Percentiles rank a stretch among this genome's conserved stretches.
These are phyloP conservation scores for Nothocercus nigrocapillus DNA, from an alignment of 2,113 vertebrate genomes.

Conservation along the genomic window DNA sequence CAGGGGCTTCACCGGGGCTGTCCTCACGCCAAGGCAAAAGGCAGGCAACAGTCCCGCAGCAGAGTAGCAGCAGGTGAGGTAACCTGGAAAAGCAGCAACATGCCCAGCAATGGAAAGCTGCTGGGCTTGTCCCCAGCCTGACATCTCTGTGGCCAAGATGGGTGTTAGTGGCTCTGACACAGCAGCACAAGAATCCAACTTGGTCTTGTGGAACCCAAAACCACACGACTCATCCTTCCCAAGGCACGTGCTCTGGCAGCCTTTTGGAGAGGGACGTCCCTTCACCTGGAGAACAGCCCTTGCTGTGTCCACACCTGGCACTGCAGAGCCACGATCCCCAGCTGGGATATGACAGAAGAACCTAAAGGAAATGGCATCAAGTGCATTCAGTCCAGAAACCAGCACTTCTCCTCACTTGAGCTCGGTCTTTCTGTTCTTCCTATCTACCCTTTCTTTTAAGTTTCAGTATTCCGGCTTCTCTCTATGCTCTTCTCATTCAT, in stretches of 20 bases:
- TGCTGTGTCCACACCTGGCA: not conserved
- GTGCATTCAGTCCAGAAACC: fast-evolving
- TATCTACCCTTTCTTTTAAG: not conserved
- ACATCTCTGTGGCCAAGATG: not conserved
- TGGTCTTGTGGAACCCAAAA: not conserved
- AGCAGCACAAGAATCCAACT: not conserved
- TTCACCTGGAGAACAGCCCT: not conserved
- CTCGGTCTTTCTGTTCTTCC: not conserved
- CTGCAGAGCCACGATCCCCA: not conserved
- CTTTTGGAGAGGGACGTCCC: not conserved
- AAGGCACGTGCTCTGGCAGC: not conserved
- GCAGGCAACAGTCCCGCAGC: not conserved
- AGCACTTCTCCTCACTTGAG: not conserved
- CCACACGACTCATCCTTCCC: not conserved
- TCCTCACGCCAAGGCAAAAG: not conserved
- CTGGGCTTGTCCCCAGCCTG: not conserved
- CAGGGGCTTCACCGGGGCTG: not conserved
- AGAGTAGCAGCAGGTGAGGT: not conserved
- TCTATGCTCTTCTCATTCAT: not conserved
- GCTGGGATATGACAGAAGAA: not conserved
- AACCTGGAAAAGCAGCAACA: not conserved
- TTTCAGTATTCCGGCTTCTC: not conserved
- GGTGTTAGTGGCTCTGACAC: not conserved
- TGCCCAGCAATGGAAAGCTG: fast-evolving
- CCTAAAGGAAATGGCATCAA: fast-evolving